Evolutionary conservation across 2,888 invertebrate species (phyloP).

Genomic region (Smittia sp.): DNA sequence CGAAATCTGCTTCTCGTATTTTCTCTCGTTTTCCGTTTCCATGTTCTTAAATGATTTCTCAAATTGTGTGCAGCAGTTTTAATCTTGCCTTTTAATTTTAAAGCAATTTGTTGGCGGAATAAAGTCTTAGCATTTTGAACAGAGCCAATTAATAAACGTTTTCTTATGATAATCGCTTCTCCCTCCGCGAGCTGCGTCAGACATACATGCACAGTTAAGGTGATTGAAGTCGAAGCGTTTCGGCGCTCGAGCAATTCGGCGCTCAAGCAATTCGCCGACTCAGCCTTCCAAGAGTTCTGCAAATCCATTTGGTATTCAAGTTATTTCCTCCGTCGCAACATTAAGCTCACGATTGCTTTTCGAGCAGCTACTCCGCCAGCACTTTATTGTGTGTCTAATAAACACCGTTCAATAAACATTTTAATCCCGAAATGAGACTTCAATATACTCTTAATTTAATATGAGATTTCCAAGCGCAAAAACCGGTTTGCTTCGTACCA

Average conservation of each 20-base stretch:
- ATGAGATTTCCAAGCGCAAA: not conserved
- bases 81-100: not conserved
- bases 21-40: not conserved
- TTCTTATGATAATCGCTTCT: slow-evolving; percentile 18
- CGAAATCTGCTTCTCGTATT: slow-evolving; percentile 4
- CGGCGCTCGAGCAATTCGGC: not conserved
- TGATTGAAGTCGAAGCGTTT: not conserved
- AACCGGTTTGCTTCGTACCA: not conserved
- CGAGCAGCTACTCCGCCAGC: not conserved
- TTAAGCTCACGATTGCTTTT: not conserved
- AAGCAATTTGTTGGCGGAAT: slow-evolving; percentile 2
- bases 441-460: not conserved
- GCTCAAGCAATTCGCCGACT: not conserved
- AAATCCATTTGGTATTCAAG: not conserved
- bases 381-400: not conserved
- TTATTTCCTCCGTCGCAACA: not conserved
- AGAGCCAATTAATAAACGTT: not conserved
- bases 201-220: not conserved
- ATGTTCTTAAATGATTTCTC: not conserved
- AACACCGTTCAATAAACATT: slow-evolving; percentile 3
- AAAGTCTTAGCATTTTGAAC: not conserved
- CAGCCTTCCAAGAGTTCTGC: not conserved
- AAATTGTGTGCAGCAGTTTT: not conserved
- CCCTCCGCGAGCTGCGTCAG: not conserved
- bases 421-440: not conserved